A percentile compares a stretch with the other conserved stretches of the same genome.
phyloP scores from a whole-genome alignment of 2,888 invertebrate genomes.

The Apoda limacodes region DNA sequence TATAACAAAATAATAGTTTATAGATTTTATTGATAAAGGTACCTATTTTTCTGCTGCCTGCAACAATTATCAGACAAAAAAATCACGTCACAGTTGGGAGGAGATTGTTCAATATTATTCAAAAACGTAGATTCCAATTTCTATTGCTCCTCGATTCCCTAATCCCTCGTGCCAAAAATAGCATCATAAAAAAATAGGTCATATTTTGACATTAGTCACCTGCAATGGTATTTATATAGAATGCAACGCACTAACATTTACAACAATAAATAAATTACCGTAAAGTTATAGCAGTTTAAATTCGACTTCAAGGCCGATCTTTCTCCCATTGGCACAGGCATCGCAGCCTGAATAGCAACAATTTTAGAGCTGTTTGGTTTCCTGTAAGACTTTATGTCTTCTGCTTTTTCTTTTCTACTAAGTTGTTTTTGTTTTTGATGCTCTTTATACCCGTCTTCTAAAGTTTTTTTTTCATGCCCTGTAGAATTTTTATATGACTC shows the following conservation, averaged over 20 bases:
- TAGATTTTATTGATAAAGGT: too few species aligned
- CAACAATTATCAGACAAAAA: slow-evolving; percentile 10
- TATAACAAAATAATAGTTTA: too few species aligned
- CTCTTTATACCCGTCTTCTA: slow-evolving; percentile 5
- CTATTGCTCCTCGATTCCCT: slow-evolving; percentile 13
- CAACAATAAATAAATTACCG: too few species aligned
- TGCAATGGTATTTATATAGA: too few species aligned
- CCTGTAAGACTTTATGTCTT: slow-evolving; percentile 1
- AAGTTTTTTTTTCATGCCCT: slow-evolving; percentile 5
- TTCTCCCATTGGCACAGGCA: slow-evolving; percentile 4
- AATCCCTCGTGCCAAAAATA: slow-evolving; percentile 17
- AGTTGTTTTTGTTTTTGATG: slow-evolving; percentile 6
- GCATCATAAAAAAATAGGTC: slow-evolving; percentile 3
- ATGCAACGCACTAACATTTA: too few species aligned
- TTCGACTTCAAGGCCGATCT: slow-evolving; percentile 5
- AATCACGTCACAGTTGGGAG: slow-evolving; percentile 6
- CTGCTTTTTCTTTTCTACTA: slow-evolving; percentile 3
- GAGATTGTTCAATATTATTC: slow-evolving; percentile 8
- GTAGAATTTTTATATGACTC: slow-evolving; percentile 8
- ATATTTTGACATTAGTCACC: too few species aligned
- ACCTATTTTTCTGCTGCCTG: slow-evolving; percentile 13
- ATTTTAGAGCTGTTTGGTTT: slow-evolving; percentile 2
- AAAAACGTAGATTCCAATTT: slow-evolving; percentile 15
- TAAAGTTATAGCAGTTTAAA: slow-evolving; percentile 1
- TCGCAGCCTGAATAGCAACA: slow-evolving; percentile 5